Evolutionary conservation across 2,888 invertebrate species (phyloP), one percentile per base, ranked within the genome.

Genomic region (Metopia argyrocephala): DNA sequence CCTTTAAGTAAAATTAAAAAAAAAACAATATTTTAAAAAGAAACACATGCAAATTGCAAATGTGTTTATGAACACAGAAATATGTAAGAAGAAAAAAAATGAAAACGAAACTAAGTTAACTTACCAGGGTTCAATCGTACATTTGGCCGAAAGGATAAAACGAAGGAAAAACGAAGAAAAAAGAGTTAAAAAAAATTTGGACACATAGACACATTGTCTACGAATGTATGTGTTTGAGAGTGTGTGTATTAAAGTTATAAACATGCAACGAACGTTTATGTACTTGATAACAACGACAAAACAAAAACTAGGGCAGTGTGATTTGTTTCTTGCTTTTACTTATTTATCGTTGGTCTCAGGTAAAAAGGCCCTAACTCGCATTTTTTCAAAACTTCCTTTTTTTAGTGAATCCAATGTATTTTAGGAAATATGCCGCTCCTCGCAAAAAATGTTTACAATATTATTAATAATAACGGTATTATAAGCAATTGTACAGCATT

Each of bases 291-390:
- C 62, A 76, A 78, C 69, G 71, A 52, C 70, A 74, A 73, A 76
- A 69, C 65, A n/a, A 85, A 89, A 89, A 89, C 85, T 89, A 89
- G 89, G 89, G 87, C 89, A 89, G 87, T 89, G 88, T 89, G 89
- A 87, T 89, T 89, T 84, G 83, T 84, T 73, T 82, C 76, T 82
- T 81, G 76, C 25, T 70, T 78, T 62, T 81, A 28, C 80, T 82
- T 83, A n/a, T n/a, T n/a, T n/a, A n/a, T n/a, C n/a, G n/a, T n/a
- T n/a, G n/a, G n/a, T n/a, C n/a, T n/a, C n/a, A n/a, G n/a, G n/a
- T n/a, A n/a, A n/a, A n/a, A n/a, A n/a, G n/a, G n/a, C n/a, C n/a
- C n/a, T n/a, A n/a, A n/a, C n/a, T n/a, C n/a, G n/a, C n/a, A n/a
- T n/a, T n/a, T n/a, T n/a, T n/a, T n/a, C n/a, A n/a, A n/a, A n/a